Evolutionary conservation across 2,113 vertebrate genomes (phyloP), one percentile per base, ranked within the genome.

Genomic region (Felis catus): DNA sequence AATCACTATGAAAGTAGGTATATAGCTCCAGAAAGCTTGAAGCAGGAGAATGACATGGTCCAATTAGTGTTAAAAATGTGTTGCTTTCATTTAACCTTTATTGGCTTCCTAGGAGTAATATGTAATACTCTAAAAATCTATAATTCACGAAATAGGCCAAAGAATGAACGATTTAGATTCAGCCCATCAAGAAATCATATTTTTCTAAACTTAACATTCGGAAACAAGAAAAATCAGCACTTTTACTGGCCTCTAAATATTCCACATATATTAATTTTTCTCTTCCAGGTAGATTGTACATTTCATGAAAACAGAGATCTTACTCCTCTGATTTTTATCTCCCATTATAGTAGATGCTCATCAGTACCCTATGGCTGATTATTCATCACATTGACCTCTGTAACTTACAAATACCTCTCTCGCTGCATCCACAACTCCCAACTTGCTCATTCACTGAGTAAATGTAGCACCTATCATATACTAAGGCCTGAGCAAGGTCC

Each of bases 81-180:
- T 89, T 89, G 51, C 92, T 94, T 95, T 95, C 94, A 93, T 91
- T 81, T 96, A 95, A 96, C 33, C 74, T 87, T 95, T 83, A 89
- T 33, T 95, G 45, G 45, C 53, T 95, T 93, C 92, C 61, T 94
- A 92, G 51, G 92, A 92, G 70, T 41, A 94, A 81, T 84, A 97
- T 71, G 66, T 63, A 84, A 86, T 89, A 87, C 86, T 83, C 36
- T 39, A 97, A 48, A 95, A 92, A 93, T 91, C 51, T 45, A 51
- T 92, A 96, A 95, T 91, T 95, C 61, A 88, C 61, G 91, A 90
- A 88, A 71, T 68, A 93, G 51, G 51, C 33, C 88, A 81, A 82
- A 68, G 19, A 96, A 94, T 51, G 55, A 95, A 33, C 15, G 14
- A 80, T 73, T 89, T 29, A 68, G 25, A 91, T 65, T 84, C 33